Base-by-base conservation (phyloP, 2,113 vertebrate genomes). In the Machaerirhynchus nigripectus region DNA sequence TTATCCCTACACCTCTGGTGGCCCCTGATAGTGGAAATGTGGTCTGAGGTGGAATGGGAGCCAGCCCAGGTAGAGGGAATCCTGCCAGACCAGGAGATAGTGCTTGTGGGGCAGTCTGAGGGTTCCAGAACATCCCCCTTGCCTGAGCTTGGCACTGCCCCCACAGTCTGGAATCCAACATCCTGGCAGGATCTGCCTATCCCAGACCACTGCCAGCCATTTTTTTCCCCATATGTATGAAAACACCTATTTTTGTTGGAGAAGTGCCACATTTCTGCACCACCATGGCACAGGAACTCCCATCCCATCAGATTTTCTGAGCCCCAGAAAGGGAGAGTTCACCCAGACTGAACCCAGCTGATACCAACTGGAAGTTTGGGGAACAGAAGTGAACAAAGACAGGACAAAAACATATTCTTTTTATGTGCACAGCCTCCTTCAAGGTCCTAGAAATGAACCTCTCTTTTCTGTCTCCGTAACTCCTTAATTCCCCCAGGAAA, bases 191-290 rank as follows among this genome's bases (percentile, higher is more conserved):
- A 21, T 11, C 59, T 84, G 50, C 76, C 52, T 12, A 0, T 6
- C 35, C 53, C 31, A 56, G 11, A 28, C 0, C 5, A 26, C 40
- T 27, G 49, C 64, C 69, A 64, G 59, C 42, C 24, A 1, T 6
- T 27, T 14, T 30, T 14, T 3, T 0, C 1, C 1, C 39, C n/a
- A 4, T 10, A 1, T 7, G 4, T 18, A 18, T 3, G 5, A 23
- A 42, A 64, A 46, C 1, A 4, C 10, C 2, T 40, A 4, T 59
- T 84, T 83, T 44, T 46, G 4, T 9, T 18, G 27, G 63, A 49
- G 18, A 46, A 71, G 12, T 23, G 39, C 4, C 13, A 1, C 19
- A 4, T 42, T 71, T 64, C 63, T 87, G 53, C 64, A 42, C 27
- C 49, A 3, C 8, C 19, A 53, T 2, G 18, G 47, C 33, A 9